These are phyloP conservation scores for Hedya salicella DNA, from an alignment of 2,888 invertebrate genomes.

Conservation along the genomic window DNA sequence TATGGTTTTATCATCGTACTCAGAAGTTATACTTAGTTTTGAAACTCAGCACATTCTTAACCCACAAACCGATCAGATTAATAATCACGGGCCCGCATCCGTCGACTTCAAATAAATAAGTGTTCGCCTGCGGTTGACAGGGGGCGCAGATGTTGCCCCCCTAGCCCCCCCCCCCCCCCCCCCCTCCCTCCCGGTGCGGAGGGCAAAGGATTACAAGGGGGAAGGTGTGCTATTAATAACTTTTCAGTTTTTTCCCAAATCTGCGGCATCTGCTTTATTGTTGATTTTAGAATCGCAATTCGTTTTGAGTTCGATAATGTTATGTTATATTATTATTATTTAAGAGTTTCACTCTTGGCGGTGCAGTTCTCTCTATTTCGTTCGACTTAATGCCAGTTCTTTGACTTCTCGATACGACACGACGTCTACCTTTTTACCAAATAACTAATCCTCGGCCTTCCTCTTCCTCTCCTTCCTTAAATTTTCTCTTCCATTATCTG, in stretches of 20 bases:
- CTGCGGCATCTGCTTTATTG: background rate
- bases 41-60: background rate
- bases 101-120: conserved; percentile 67
- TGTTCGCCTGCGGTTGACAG: conserved; percentile 74
- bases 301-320: background rate
- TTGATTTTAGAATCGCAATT: background rate
- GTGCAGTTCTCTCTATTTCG: too few species aligned
- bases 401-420: too few species aligned
- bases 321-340: too few species aligned
- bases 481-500: too few species aligned
- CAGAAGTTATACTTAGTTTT: too few species aligned
- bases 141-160: conserved; percentile 66
- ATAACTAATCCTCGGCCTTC: too few species aligned
- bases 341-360: too few species aligned
- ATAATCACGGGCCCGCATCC: conserved; percentile 27
- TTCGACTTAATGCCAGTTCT: too few species aligned
- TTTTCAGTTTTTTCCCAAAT: conserved; percentile 15
- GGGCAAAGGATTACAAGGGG: conserved; percentile 16
- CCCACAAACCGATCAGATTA: conserved; percentile 26
- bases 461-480: too few species aligned
- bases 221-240: conserved; percentile 18
- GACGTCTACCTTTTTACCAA: too few species aligned
- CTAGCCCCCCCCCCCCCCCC: too few species aligned
- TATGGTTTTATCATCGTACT: too few species aligned
- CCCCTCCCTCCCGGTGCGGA: background rate